Conservation (phyloP, 2,888 invertebrate genomes). For the Phlogophora meticulosa region DNA sequence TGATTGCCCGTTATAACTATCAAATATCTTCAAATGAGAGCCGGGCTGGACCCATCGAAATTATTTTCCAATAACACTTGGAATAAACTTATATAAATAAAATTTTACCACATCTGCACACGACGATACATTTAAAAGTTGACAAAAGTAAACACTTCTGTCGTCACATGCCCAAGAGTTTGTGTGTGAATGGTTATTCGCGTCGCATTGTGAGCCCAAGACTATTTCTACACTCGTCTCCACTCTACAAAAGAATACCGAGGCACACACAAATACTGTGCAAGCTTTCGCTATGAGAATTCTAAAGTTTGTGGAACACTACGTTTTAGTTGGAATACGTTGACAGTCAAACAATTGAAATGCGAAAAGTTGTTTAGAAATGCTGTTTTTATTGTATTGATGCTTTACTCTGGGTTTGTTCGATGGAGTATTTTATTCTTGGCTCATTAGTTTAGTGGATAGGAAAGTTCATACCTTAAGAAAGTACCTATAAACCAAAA, state of each 20-base stretch:
- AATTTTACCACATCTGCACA: neutral
- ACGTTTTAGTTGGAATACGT: conserved; percentile 55
- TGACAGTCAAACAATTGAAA: conserved; percentile 44
- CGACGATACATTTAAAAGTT: conserved; percentile 42
- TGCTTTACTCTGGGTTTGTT: neutral
- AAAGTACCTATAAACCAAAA: no score
- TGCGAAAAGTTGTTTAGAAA: conserved; percentile 26
- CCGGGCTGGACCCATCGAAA: no score
- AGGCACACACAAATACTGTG: conserved; percentile 57
- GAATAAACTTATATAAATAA: neutral
- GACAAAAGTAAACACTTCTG: conserved; percentile 55
- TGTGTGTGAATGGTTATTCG: conserved; percentile 62
- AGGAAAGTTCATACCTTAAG: neutral
- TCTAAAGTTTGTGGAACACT: conserved; percentile 64
- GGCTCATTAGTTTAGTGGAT: neutral
- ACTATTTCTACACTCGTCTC: conserved; percentile 65
- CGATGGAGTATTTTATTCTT: neutral
- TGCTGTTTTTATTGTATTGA: conserved; percentile 39
- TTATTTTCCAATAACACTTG: no score
- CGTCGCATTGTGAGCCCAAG: conserved; percentile 64
- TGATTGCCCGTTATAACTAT: no score
- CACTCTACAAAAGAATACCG: conserved; percentile 65
- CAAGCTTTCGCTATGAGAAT: conserved; percentile 59
- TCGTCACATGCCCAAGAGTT: conserved; percentile 50
- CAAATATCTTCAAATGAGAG: no score